Conservation (phyloP, 2,113 vertebrate genomes). For the Aptenodytes forsteri region DNA sequence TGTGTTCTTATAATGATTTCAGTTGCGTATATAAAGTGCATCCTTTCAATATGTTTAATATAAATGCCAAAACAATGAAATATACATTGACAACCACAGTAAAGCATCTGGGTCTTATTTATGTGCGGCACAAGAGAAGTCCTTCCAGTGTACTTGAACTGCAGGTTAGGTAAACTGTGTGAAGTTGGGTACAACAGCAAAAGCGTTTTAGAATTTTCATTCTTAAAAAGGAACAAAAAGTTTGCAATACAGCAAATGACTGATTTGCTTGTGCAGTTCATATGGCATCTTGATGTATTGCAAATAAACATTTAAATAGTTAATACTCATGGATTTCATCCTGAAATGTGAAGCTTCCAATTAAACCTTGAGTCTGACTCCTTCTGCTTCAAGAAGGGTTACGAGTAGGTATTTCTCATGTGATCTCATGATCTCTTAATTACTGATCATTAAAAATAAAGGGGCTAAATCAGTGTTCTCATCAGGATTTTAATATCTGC, state of each 20-base stretch:
- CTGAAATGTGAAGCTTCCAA: not conserved
- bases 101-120: not conserved
- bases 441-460: not conserved
- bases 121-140: not conserved
- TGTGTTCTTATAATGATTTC: not conserved
- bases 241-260: not conserved
- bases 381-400: not conserved
- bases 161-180: not conserved
- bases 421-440: not conserved
- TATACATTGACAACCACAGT: not conserved
- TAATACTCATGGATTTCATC: not conserved
- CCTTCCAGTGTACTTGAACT: constrained; percentile 4
- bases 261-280: not conserved
- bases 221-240: not conserved
- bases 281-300: not conserved
- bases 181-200: constrained; percentile 2
- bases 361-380: not conserved
- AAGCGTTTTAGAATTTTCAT: not conserved
- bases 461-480: not conserved
- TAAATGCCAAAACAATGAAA: not conserved
- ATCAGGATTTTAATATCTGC: not conserved
- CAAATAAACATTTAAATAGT: not conserved
- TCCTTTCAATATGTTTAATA: not conserved
- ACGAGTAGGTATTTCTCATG: not conserved
- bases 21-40: not conserved